Evolutionary conservation across 2,888 invertebrate genomes (phyloP).

Genomic region (Calameuta filiformis): DNA sequence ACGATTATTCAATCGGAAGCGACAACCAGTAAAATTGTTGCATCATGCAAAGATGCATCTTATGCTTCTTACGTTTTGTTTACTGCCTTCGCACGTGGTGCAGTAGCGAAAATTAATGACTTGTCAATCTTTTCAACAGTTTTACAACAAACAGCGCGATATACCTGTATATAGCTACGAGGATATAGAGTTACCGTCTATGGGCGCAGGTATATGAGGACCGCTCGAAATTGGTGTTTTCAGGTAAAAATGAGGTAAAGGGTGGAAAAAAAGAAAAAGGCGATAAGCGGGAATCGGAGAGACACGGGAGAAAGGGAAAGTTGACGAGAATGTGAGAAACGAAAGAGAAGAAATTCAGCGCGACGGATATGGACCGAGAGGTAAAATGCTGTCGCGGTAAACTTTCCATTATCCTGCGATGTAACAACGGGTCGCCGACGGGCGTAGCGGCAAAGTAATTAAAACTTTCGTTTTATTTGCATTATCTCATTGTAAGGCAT

Average conservation of each 20-base stretch:
- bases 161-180: no score
- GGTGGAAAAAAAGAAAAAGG: not conserved
- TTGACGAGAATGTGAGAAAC: constrained; percentile 18
- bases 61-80: not conserved
- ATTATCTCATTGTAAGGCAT: constrained; percentile 65
- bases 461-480: constrained; percentile 66
- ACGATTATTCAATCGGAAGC: constrained; percentile 15
- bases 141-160: not conserved
- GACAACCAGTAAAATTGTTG: constrained; percentile 24
- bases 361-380: not conserved
- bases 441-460: constrained; percentile 63
- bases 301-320: constrained; percentile 1
- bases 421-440: constrained; percentile 58
- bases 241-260: not conserved
- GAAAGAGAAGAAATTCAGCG: constrained; percentile 20
- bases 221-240: no score
- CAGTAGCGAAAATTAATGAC: not conserved
- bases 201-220: not conserved
- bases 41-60: not conserved
- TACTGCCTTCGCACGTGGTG: not conserved
- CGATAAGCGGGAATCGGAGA: constrained; percentile 9
- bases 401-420: constrained; percentile 62
- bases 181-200: not conserved
- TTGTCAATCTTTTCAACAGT: not conserved
- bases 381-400: constrained; percentile 56